Evolutionary conservation across 2,113 vertebrate genomes (phyloP), one percentile per base, ranked within the genome.

Genomic region (Percopsis transmontana): DNA sequence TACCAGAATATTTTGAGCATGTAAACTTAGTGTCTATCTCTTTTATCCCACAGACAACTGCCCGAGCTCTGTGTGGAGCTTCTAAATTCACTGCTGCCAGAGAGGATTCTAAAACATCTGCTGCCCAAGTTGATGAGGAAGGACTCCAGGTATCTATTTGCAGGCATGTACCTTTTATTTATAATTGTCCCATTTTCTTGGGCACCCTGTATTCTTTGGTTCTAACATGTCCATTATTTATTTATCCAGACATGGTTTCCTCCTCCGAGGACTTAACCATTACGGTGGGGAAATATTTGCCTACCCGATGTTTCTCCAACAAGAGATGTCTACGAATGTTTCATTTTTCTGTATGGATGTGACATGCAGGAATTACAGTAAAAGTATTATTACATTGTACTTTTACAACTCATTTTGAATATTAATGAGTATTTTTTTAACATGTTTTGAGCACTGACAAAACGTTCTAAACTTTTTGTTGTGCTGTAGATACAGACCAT

Each of bases 341-440:
- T 51, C 61, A 18, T 63, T 63, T 23, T 63, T 63, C 61, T 63
- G 61, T 16, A 53, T 63, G 61, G 48, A 63, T 63, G 33, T 63
- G 40, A 20, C 39, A n/a, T 63, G 48, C 61, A 63, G 61, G 61
- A 52, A 63, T 47, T 62, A 11, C 48, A n/a, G n/a, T 50, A 11
- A 50, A 11, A 18, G 48, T 50, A 0, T 9, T 44, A 44, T 44
- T 44, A 9, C 41, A 51, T 11, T 48, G 13, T n/a, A 16, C 9
- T 48, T 20, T 53, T n/a, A 8, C 7, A 55, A 23, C 12, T 21
- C 15, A 24, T 21, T 5, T 55, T 24, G 23, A 55, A 55, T 13
- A 12, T 10, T 23, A 20, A n/a, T 55, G 0, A 20, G 12, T 2
- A 27, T 55, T 27, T 55, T 8, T 24, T 55, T 13, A 20, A 18